These are phyloP conservation scores for Asarcornis scutulata DNA, from an alignment of 2,113 vertebrate genomes.

Conservation along the genomic window DNA sequence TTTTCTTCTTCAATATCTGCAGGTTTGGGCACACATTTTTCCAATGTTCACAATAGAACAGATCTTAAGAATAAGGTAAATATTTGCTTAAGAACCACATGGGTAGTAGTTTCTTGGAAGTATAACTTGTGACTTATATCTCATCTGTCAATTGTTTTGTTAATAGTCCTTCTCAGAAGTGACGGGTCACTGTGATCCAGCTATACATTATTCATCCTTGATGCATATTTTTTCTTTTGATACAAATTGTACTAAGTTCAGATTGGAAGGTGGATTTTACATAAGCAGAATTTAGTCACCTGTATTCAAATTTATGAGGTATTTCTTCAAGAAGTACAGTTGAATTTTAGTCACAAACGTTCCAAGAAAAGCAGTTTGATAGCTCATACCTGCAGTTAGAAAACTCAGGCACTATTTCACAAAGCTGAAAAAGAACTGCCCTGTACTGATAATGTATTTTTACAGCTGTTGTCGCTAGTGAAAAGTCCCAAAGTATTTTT, in stretches of 20 bases:
- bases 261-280: not conserved
- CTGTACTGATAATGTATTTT: not conserved
- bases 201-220: not conserved
- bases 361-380: not conserved
- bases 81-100: not conserved
- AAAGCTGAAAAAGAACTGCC: not conserved
- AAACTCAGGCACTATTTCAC: not conserved
- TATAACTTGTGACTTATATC: not conserved
- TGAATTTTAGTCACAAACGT: not conserved
- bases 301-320: not conserved
- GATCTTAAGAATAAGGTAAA: not conserved
- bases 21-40: not conserved
- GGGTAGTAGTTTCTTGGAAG: not conserved
- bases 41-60: not conserved
- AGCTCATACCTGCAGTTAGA: not conserved
- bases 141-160: not conserved
- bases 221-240: not conserved
- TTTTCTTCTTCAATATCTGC: not conserved
- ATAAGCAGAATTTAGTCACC: not conserved
- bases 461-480: not conserved
- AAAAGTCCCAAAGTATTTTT: not conserved
- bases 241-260: not conserved
- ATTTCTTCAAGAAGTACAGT: not conserved
- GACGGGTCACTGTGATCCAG: not conserved
- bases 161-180: not conserved